These are phyloP conservation scores for Autographa gamma DNA, from an alignment of 2,888 invertebrate genomes.

Conservation along the genomic window DNA sequence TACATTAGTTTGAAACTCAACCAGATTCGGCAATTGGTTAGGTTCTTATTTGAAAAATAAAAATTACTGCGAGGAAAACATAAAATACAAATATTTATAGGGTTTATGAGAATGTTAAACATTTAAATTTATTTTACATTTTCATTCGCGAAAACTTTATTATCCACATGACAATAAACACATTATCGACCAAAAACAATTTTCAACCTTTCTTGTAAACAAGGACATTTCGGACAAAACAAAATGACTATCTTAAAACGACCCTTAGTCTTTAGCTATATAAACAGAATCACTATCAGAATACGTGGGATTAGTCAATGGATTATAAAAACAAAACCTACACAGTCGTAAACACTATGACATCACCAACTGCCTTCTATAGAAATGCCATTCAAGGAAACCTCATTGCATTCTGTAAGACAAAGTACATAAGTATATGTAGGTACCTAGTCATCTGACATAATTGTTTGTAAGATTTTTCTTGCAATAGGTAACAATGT, in stretches of 20 bases:
- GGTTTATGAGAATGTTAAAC: too few species aligned
- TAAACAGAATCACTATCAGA: background rate
- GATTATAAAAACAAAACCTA: conserved; percentile 29
- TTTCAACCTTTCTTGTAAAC: background rate
- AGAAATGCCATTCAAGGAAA: conserved; percentile 41
- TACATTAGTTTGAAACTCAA: background rate
- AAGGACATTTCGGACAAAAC: background rate
- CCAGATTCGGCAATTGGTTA: too few species aligned
- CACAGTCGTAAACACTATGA: conserved; percentile 39
- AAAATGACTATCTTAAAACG: background rate
- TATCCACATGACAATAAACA: background rate
- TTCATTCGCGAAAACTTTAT: too few species aligned
- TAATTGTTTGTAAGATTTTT: too few species aligned
- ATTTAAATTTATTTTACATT: too few species aligned
- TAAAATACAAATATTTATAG: too few species aligned
- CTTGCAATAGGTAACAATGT: too few species aligned
- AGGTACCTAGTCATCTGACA: too few species aligned
- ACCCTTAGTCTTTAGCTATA: background rate
- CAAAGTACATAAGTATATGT: too few species aligned
- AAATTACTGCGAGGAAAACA: background rate
- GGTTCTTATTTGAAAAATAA: background rate
- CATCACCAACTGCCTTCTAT: conserved; percentile 48
- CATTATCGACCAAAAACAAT: background rate
- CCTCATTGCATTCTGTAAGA: background rate
- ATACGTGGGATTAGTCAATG: conserved; percentile 16